Percentiles rank a stretch among this genome's conserved stretches.
phyloP scores from a whole-genome alignment of 2,113 vertebrate genomes.

The sheep (Ovis aries) region DNA sequence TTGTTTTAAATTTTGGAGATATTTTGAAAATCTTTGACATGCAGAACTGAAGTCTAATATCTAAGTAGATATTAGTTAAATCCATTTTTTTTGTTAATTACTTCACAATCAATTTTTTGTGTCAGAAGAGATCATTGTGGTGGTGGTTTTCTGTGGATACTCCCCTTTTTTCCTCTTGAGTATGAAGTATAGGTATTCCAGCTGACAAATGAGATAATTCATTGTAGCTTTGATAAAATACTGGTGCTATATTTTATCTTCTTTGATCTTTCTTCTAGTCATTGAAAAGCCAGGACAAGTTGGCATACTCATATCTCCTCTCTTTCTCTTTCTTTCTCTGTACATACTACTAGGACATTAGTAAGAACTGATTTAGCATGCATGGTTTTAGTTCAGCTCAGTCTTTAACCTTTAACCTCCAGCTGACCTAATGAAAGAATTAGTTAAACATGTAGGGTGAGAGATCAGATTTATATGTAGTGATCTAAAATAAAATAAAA shows the following conservation, averaged over 20 bases:
- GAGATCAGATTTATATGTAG: conserved; percentile 45
- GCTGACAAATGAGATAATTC: background rate
- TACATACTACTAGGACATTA: background rate
- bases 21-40: background rate
- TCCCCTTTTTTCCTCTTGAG: background rate
- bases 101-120: background rate
- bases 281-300: background rate
- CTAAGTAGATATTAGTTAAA: background rate
- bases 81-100: background rate
- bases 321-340: background rate
- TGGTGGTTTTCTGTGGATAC: background rate
- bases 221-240: background rate
- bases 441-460: conserved; percentile 13
- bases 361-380: conserved; percentile 5
- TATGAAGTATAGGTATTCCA: background rate
- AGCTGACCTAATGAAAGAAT: conserved; percentile 38
- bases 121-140: background rate
- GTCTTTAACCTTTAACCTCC: conserved; percentile 25
- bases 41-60: background rate
- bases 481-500: conserved; percentile 26
- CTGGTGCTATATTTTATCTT: background rate
- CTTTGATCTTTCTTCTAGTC: background rate
- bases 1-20: background rate
- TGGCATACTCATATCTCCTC: background rate
- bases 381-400: background rate